Conservation (phyloP, 2,888 invertebrate species). For the Periphyllus acericola region DNA sequence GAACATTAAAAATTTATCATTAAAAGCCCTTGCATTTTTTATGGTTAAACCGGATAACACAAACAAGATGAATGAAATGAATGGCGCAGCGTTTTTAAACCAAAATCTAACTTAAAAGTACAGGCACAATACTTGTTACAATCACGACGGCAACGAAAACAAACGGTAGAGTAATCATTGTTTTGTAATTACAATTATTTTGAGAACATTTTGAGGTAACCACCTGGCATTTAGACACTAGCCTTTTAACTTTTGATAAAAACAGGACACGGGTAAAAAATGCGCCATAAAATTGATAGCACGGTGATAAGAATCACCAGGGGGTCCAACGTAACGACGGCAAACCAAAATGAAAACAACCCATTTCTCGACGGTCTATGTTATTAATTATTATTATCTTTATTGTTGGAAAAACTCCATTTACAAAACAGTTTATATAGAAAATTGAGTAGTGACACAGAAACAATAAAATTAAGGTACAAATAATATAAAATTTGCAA, state of each 20-base stretch:
- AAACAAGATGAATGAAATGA: not conserved
- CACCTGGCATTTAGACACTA: not conserved
- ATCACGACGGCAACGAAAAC: not conserved
- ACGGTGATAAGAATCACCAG: not conserved
- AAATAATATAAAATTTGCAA: too few relatives aligned
- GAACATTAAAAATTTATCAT: not conserved
- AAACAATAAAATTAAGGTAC: too few relatives aligned
- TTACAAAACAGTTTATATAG: too few relatives aligned
- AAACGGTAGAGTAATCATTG: not conserved
- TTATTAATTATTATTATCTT: too few relatives aligned
- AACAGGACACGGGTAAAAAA: not conserved
- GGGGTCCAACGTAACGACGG: not conserved
- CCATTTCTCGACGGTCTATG: too few relatives aligned
- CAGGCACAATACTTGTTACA: not conserved
- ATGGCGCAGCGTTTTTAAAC: not conserved
- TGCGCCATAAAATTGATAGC: conserved; percentile 47
- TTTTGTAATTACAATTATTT: not conserved
- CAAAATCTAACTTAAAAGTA: not conserved
- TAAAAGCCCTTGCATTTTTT: not conserved
- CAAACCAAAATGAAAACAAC: too few relatives aligned
- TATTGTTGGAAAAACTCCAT: too few relatives aligned
- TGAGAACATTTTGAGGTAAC: not conserved
- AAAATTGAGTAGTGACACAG: too few relatives aligned
- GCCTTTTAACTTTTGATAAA: not conserved
- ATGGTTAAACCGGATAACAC: not conserved